Evolutionary conservation across 2,113 vertebrate genomes (phyloP).

Genomic region (Verasper variegatus): DNA sequence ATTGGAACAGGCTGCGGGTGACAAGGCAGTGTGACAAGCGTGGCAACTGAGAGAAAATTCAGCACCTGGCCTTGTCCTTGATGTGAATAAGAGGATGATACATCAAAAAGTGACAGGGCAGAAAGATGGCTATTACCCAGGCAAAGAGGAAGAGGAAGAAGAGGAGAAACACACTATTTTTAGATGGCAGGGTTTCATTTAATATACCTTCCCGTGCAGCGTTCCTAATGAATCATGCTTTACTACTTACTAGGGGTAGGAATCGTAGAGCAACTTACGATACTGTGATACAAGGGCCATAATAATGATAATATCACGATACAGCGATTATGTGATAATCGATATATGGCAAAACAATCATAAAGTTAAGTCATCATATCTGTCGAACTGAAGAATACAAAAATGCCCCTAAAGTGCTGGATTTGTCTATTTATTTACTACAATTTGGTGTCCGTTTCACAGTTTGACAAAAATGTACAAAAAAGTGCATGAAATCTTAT

Average conservation of each 20-base stretch:
- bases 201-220: conserved; percentile 44
- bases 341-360: too few species aligned
- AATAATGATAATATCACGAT: neutral
- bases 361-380: too few species aligned
- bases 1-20: conserved; percentile 61
- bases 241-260: conserved; percentile 2
- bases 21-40: conserved; percentile 69
- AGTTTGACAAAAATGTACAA: too few species aligned
- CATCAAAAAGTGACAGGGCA: conserved; percentile 75
- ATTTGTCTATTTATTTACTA: too few species aligned
- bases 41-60: conserved; percentile 67
- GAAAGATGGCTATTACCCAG: conserved; percentile 72
- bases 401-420: too few species aligned
- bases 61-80: conserved; percentile 80
- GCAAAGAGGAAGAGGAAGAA: conserved; percentile 38
- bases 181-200: conserved; percentile 55
- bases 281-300: neutral
- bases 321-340: too few species aligned
- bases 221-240: conserved; percentile 47
- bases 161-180: conserved; percentile 65
- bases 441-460: too few species aligned
- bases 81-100: conserved; percentile 75
- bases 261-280: too few species aligned
- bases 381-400: too few species aligned
- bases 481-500: too few species aligned